Base-by-base conservation (phyloP, 2,113 vertebrate species). In the Chaetodon auriga region DNA sequence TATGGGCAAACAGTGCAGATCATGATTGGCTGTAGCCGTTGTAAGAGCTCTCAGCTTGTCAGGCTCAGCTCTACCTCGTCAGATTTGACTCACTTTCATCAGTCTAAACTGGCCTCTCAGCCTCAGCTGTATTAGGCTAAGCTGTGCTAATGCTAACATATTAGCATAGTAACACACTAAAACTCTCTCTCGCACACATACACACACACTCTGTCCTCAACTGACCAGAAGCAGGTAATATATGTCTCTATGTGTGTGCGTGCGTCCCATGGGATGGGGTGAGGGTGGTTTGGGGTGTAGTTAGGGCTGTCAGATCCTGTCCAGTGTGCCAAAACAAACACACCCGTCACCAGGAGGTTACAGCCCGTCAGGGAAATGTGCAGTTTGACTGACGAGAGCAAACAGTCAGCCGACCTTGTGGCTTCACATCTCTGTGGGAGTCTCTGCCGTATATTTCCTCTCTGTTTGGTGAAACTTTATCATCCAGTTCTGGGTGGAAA, bases 281-380 rank as follows among this genome's bases (percentile, higher is more conserved):
- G 66, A 71, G 64, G 69, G 65, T 78, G 64, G 74, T 53, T 48
- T 51, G 48, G 57, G 65, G 82, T 80, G 25, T 25, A 57, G 51
- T 57, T 16, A n/a, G n/a, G 38, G 49, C 68, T 72, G 81, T 89
- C 48, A 83, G 78, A 79, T 87, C 84, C 70, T 82, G 80, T 82
- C 53, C 48, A 0, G n/a, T 2, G 23, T 15, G 89, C 89, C 89
- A 92, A 89, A 64, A 49, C 72, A 86, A 93, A 90, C 90, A 73
- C 61, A 78, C 7, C 51, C 63, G 64, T 82, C 81, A 64, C 13
- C 73, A 18, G 68, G 53, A 65, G 70, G 82, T 62, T 71, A 57
- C 60, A 68, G 63, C 53, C 74, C 48, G 70, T 53, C 23, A 8
- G 70, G 41, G 11, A 79, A 84, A 80, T 62, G 80, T 77, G 68